phyloP scores from a whole-genome alignment of 1,140 invertebrate genomes.

The Drosophila pachea region DNA sequence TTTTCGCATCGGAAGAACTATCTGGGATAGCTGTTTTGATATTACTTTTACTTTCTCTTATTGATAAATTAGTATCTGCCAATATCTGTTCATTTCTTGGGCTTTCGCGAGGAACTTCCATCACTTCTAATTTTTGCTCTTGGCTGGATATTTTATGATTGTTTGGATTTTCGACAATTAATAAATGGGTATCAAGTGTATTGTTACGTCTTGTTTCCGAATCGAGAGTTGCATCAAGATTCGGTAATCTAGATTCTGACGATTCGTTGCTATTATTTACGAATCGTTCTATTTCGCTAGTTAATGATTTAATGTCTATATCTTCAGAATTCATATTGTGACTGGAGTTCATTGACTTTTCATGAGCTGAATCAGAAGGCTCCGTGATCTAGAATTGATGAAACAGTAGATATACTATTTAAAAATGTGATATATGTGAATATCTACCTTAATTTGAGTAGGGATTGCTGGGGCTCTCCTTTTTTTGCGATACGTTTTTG shows the following conservation, averaged over 20 bases:
- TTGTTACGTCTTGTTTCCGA: neutral
- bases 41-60: neutral
- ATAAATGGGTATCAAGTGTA: neutral
- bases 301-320: constrained; percentile 65
- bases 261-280: constrained; percentile 56
- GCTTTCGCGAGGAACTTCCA: too few relatives aligned
- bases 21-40: neutral
- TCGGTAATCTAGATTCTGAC: constrained; percentile 11
- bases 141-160: neutral
- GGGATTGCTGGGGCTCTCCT: constrained; percentile 46
- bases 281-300: constrained; percentile 74
- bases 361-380: neutral
- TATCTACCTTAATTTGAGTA: constrained; percentile 37
- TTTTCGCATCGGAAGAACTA: neutral
- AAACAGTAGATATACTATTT: neutral
- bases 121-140: neutral
- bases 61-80: neutral
- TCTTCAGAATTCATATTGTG: constrained; percentile 5
- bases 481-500: constrained; percentile 55
- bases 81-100: neutral
- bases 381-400: constrained; percentile 4
- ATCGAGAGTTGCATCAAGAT: neutral
- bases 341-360: constrained; percentile 1
- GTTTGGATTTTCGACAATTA: neutral
- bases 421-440: neutral